Base-by-base conservation (phyloP, 1,140 invertebrate genomes). In the Megathymus violae region DNA sequence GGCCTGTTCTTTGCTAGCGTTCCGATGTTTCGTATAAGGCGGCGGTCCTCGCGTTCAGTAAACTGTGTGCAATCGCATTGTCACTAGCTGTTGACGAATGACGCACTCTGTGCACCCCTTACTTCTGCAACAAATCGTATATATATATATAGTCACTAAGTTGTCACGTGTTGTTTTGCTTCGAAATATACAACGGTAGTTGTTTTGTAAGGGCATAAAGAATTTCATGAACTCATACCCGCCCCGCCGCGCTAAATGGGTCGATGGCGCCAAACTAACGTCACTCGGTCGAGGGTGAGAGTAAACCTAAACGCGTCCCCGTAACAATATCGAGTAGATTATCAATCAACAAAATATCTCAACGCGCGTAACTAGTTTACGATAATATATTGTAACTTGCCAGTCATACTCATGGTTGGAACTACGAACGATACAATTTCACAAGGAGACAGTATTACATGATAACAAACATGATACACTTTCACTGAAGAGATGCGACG, bases 241-340 rank as follows among this genome's bases (percentile, higher is more conserved):
- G 82, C 81, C 78, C 76, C 82, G 73, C 76, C 71, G 76, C 74
- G 78, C 83, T 86, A 89, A 85, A 84, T 89, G 86, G 88, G 88
- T 89, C 88, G 88, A 90, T 90, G 88, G 88, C 88, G 86, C 85
- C 85, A 90, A 90, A 71, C 62, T 62, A 87, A 89, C 86, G 85
- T 88, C 86, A 89, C 64, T 66, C 66, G 61, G 64, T 69, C 54
- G 68, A 85, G 71, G 79, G 82, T 78, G 64, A 76, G 62, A 70
- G 69, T 72, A 63, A 41, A 62, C 22, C 43, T 50, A 25, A 54
- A 43, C 13, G 38, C 47, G 19, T 7, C 22, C 38, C 9, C 14
- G 46, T 51, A 13, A 34, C 27, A 15, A 7, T 44, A 44, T 9
- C 36, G n/a, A 40, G 17, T 52, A 58, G 56, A 22, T 50, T 66